Evolutionary conservation across 2,888 invertebrate species (phyloP).

Genomic region (Exocentrus adspersus): DNA sequence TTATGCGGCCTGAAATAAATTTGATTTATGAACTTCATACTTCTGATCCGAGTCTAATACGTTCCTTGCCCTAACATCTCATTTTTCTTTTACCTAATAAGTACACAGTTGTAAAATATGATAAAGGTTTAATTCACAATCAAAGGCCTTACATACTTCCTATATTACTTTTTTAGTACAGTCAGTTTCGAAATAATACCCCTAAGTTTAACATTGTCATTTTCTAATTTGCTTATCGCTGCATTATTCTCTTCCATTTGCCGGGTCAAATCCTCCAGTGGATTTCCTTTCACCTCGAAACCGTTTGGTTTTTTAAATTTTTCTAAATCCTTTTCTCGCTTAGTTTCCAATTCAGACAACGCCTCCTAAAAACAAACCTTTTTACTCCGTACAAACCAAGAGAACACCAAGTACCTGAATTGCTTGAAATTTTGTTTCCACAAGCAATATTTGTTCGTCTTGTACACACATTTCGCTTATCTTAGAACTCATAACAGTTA

Average conservation of each 20-base stretch:
- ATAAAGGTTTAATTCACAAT: too few species aligned
- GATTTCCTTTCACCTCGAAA: conserved; percentile 44
- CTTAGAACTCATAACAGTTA: conserved; percentile 29
- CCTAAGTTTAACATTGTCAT: conserved; percentile 43
- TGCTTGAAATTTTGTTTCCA: background rate
- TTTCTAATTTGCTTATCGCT: conserved; percentile 41
- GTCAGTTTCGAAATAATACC: conserved; percentile 39
- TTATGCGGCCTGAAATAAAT: too few species aligned
- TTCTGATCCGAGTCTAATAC: too few species aligned
- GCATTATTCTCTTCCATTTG: conserved; percentile 47
- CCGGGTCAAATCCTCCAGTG: conserved; percentile 44
- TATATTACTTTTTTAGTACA: conserved; percentile 32
- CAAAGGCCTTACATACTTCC: too few species aligned
- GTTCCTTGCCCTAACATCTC: too few species aligned
- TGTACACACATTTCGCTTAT: conserved; percentile 23
- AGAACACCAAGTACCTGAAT: conserved; percentile 1
- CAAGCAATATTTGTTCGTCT: background rate
- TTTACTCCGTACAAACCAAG: background rate
- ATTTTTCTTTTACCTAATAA: too few species aligned
- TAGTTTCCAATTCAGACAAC: conserved; percentile 11
- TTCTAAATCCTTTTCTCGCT: conserved; percentile 3
- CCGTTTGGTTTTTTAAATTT: background rate
- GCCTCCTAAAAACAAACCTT: conserved; percentile 26
- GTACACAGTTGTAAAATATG: too few species aligned
- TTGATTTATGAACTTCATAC: too few species aligned